Conservation (phyloP, 2,797 vertebrate genomes). For the Anguilla anguilla region DNA sequence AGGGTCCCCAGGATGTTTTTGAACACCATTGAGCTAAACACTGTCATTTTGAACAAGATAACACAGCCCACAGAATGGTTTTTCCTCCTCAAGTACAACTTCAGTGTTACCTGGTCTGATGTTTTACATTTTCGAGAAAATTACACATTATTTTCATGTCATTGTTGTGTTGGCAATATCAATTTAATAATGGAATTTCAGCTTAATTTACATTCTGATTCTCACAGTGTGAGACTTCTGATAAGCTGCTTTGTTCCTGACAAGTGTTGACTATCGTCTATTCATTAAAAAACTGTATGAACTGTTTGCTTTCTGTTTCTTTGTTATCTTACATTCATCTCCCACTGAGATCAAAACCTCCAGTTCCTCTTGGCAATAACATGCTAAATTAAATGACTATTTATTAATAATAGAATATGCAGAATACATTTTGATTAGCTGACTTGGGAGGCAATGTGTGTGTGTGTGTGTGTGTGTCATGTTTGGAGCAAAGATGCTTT, state of each 20-base stretch:
- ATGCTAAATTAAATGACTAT: slow-evolving; percentile 48
- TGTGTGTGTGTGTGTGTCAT: too few relatives aligned
- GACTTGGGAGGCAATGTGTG: neutral
- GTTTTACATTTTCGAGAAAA: neutral
- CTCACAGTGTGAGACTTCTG: neutral
- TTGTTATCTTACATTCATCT: slow-evolving; percentile 39
- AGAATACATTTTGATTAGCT: neutral
- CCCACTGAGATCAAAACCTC: slow-evolving; percentile 26
- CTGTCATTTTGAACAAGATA: neutral
- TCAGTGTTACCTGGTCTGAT: neutral
- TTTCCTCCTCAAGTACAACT: neutral
- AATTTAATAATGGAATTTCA: too few relatives aligned
- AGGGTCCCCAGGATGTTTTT: too few relatives aligned
- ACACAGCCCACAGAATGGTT: neutral
- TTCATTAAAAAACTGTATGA: neutral
- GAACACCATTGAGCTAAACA: too few relatives aligned
- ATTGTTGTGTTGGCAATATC: neutral
- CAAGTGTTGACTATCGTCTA: neutral
- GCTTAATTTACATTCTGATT: neutral
- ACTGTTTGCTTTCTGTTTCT: neutral
- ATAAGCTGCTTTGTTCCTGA: neutral
- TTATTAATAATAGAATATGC: neutral
- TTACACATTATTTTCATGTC: neutral
- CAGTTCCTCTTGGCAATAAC: slow-evolving; percentile 27
- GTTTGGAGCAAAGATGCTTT: too few relatives aligned